A percentile compares a stretch with the other conserved stretches of the same genome.
Conservation (phyloP, 1,140 invertebrate species). For the Teleopsis dalmanni region DNA sequence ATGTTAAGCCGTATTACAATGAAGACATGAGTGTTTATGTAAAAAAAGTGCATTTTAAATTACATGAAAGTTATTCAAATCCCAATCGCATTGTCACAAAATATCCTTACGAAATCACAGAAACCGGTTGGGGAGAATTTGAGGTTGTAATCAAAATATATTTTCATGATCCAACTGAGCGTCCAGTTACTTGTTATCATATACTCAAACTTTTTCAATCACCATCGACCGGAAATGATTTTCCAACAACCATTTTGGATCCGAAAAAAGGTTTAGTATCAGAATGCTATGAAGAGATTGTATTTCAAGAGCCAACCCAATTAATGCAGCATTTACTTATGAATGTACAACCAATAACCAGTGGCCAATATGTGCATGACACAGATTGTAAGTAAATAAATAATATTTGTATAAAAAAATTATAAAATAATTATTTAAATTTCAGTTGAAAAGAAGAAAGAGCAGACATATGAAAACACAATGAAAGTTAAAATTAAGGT, state of each 20-base stretch:
- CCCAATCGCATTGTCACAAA: slow-evolving; percentile 86
- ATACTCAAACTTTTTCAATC: slow-evolving; percentile 92
- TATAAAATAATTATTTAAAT: slow-evolving; percentile 21
- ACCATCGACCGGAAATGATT: slow-evolving; percentile 50
- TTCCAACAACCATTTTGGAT: slow-evolving; percentile 53
- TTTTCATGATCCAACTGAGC: slow-evolving; percentile 94
- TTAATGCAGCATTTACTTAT: slow-evolving; percentile 85
- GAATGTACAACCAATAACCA: slow-evolving; percentile 64
- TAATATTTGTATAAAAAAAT: slow-evolving; percentile 9
- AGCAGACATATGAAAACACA: slow-evolving; percentile 70
- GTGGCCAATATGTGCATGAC: slow-evolving; percentile 74
- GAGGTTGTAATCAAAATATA: slow-evolving; percentile 98
- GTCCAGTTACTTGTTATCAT: slow-evolving; percentile 92
- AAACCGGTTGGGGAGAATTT: slow-evolving; percentile 99
- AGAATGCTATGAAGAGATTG: slow-evolving; percentile 95
- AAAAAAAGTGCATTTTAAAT: slow-evolving; percentile 95
- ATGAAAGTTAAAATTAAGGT: slow-evolving; percentile 76
- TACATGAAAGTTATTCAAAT: slow-evolving; percentile 96
- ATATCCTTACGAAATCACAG: slow-evolving; percentile 93
- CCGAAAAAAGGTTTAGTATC: slow-evolving; percentile 79
- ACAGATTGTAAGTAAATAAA: slow-evolving; percentile 76
- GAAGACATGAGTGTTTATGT: slow-evolving; percentile 93
- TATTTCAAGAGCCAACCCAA: slow-evolving; percentile 92
- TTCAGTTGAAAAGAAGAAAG: slow-evolving; percentile 88
- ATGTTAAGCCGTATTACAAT: slow-evolving; percentile 88